Base-by-base conservation (phyloP, 1,140 invertebrate genomes). In the Aphis craccivora region DNA sequence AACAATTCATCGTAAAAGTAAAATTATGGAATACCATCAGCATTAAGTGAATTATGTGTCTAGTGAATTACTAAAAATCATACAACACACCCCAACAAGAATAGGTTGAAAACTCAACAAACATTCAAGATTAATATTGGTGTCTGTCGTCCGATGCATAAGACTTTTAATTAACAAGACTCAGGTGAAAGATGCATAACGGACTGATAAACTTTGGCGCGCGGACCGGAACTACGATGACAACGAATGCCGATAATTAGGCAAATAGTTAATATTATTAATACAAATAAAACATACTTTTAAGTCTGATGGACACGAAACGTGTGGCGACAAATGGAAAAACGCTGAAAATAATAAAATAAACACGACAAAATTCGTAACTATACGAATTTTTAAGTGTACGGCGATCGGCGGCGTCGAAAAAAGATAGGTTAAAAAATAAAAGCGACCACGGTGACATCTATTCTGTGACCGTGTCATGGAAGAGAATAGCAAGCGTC, bases 261-360 rank as follows among this genome's bases (percentile, higher is more conserved):
- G 14, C n/a, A 30, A n/a, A n/a, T n/a, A n/a, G 14, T n/a, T n/a
- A 18, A 76, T 18, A n/a, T n/a, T 76, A 76, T 76, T 37, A 89
- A 89, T 25, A 89, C 11, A 23, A 89, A 89, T 35, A 91, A n/a
- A 83, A 30, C 84, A 53, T 93, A 93, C 91, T 93, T 51, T 93
- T 93, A 93, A 93, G 91, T 84, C 91, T 93, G 14, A 53, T 55
- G 84, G 91, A 93, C 91, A 93, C 91, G 91, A 93, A 93, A 93
- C 91, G 91, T 51, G 91, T 37, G 91, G 35, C 37, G 35, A 51
- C 81, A 93, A 93, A 86, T 37, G 23, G n/a, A 20, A 81, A 83
- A 81, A 51, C 9, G 8, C 2, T 1, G 35, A 35, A 76, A 2
- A 7, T 1, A 37, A 60, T 3, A 2, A 76, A 76, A 91, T 51